Evolutionary conservation across 2,888 invertebrate species (phyloP), one percentile per base, ranked within the genome.

Genomic region (Drosophila helvetica): DNA sequence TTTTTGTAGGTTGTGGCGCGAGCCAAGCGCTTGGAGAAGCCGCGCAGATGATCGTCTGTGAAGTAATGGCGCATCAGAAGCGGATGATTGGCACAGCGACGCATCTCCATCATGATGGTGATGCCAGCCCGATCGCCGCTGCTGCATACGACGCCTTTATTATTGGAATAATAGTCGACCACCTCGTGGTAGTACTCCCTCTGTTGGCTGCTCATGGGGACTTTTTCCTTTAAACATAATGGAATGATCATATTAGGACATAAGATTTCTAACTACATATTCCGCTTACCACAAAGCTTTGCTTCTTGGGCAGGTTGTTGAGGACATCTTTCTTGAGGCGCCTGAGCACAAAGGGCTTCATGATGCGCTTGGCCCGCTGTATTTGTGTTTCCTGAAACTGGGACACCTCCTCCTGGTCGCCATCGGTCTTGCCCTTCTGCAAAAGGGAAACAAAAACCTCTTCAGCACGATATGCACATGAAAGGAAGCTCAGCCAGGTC

Each of bases 71-170:
- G 94, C 76, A 97, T 93, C 0, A 99, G 93, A 10, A 98, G 93
- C 0, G 98, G 98, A 92, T 99, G 99, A 93, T 99, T 99, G 43
- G 98, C 97, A 22, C 97, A 93, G 91, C 98, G 98, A 2, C 99
- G 93, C 92, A 99, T 94, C 91, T 98, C 96, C 95, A 98, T 98
- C 95, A 98, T 96, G 93, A 97, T 96, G 0, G 95, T 94, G 90
- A 95, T 94, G 54, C 96, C 95, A 66, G 93, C 94, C 67, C 94
- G 94, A 33, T 94, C 94, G 2, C 92, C 93, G 25, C 93, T 93
- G 17, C 93, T 93, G 1, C 93, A 93, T 50, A 95, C 93, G 80
- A 93, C 93, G 43, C 94, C 94, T 75, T 93, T 94, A 46, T 93
- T 94, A 78, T 94, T 94, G 9, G 95, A 93, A 90, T 95, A 95